Percentiles rank a stretch among this genome's conserved stretches.
phyloP scores from a whole-genome alignment of 2,113 vertebrate species.

The Chionodraco myersi region DNA sequence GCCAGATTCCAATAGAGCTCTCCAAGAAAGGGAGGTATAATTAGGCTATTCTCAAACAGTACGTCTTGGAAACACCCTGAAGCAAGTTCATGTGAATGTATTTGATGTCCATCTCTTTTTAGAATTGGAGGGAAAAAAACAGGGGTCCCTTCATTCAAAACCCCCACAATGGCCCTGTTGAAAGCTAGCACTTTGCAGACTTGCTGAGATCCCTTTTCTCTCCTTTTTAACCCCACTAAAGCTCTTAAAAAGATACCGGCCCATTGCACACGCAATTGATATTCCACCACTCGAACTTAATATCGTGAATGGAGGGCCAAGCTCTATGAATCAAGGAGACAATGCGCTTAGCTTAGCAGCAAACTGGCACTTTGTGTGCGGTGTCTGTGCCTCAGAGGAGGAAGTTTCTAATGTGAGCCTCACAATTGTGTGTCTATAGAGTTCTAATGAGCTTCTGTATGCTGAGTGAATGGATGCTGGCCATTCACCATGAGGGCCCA shows the following conservation, averaged over 20 bases:
- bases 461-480: constrained; percentile 90
- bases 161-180: constrained; percentile 75
- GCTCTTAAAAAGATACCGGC: constrained; percentile 81
- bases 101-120: constrained; percentile 83
- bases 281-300: constrained; percentile 85
- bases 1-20: constrained; percentile 65
- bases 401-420: constrained; percentile 92
- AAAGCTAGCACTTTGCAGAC: constrained; percentile 78
- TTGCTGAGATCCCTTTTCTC: constrained; percentile 80
- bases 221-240: constrained; percentile 75
- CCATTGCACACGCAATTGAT: constrained; percentile 83
- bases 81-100: constrained; percentile 82
- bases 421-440: constrained; percentile 96
- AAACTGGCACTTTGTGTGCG: constrained; percentile 93
- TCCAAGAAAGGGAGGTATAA: constrained; percentile 75
- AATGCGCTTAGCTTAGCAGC: constrained; percentile 91
- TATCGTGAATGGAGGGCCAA: constrained; percentile 85
- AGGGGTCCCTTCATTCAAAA: constrained; percentile 74
- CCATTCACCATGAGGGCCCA: constrained; percentile 93
- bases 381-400: constrained; percentile 89
- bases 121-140: constrained; percentile 77
- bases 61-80: constrained; percentile 76
- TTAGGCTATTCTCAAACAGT: constrained; percentile 78
- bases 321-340: constrained; percentile 84
- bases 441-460: constrained; percentile 97